Evolutionary conservation across 2,113 vertebrate genomes (phyloP).

Genomic region (Apus apus): DNA sequence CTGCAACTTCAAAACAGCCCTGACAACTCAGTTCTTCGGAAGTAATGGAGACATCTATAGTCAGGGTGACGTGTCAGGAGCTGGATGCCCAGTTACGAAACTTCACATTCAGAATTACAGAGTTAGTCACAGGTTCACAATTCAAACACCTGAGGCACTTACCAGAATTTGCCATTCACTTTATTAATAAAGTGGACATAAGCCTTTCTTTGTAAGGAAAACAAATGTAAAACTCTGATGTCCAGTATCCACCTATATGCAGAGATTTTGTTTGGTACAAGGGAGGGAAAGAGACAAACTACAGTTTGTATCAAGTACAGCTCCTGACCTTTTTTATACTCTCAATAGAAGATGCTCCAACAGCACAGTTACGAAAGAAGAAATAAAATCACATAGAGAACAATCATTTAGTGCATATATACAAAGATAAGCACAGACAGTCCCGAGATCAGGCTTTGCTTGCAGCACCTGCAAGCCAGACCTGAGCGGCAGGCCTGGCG

Average conservation of each 20-base stretch:
- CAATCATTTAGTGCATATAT: not conserved
- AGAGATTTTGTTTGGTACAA: not conserved
- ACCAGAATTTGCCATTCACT: not conserved
- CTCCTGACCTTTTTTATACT: not conserved
- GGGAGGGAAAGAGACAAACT: not conserved
- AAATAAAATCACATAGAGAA: not conserved
- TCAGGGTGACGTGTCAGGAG: not conserved
- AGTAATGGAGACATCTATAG: not conserved
- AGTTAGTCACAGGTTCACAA: not conserved
- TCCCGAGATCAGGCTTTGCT: not conserved
- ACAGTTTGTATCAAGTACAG: not conserved
- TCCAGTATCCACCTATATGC: not conserved
- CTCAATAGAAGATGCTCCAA: not conserved
- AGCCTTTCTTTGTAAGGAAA: not conserved
- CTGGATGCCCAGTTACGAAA: not conserved
- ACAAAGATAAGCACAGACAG: not conserved
- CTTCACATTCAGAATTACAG: not conserved
- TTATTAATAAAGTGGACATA: not conserved
- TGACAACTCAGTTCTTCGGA: not conserved
- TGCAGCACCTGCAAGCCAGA: not conserved
- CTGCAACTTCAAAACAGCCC: not conserved
- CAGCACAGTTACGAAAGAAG: not conserved
- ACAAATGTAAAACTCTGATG: not conserved
- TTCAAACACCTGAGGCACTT: not conserved
- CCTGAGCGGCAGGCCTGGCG: fast-evolving